These are phyloP conservation scores for Drosophila obscura DNA, from an alignment of 1,140 invertebrate genomes.

Conservation along the genomic window DNA sequence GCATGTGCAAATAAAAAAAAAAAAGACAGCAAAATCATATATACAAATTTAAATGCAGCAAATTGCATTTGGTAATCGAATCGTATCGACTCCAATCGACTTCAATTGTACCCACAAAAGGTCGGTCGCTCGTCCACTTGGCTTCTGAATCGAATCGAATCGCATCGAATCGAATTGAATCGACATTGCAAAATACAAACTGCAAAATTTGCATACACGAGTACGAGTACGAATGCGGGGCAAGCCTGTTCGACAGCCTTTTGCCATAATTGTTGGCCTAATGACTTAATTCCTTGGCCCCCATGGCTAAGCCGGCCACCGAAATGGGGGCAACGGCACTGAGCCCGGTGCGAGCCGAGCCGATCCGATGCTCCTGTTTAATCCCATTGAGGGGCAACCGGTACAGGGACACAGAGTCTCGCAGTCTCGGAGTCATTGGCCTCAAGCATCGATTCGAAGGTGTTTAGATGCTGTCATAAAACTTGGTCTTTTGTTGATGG, in stretches of 20 bases:
- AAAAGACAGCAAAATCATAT: not conserved
- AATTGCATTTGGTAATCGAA: constrained; percentile 21
- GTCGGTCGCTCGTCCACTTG: too few species aligned
- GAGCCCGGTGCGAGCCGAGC: too few species aligned
- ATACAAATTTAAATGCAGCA: constrained; percentile 33
- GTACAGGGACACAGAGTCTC: too few species aligned
- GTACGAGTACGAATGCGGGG: not conserved
- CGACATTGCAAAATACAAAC: not conserved
- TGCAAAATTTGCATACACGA: not conserved
- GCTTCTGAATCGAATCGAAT: not conserved
- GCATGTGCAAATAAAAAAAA: too few species aligned
- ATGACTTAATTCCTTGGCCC: constrained; percentile 34
- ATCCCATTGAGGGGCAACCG: too few species aligned
- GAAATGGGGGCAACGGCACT: too few species aligned
- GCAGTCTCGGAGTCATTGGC: too few species aligned
- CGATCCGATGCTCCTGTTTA: too few species aligned
- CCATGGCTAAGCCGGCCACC: not conserved
- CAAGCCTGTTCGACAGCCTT: constrained; percentile 2
- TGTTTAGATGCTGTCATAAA: too few species aligned
- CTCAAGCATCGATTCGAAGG: too few species aligned
- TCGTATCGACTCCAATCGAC: not conserved
- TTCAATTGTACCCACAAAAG: not conserved
- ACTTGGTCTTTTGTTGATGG: too few species aligned
- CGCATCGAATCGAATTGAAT: not conserved
- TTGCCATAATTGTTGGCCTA: constrained; percentile 29